These are phyloP conservation scores for Amphimallon solstitiale DNA, from an alignment of 2,888 invertebrate species.

Conservation along the genomic window DNA sequence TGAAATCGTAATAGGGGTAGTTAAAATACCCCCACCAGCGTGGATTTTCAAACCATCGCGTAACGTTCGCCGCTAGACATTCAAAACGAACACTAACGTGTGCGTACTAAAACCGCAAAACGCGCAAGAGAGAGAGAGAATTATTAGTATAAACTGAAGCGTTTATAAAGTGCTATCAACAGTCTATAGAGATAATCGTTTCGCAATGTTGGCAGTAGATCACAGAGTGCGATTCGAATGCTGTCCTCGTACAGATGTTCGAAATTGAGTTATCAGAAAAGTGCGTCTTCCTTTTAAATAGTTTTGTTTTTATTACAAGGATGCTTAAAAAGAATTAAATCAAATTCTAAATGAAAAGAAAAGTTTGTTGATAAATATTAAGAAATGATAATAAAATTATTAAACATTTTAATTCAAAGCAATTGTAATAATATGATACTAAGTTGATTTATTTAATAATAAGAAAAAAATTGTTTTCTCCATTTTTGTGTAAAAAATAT, in stretches of 20 bases:
- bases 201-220: constrained; percentile 20
- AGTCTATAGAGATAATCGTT: constrained; percentile 37
- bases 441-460: no score
- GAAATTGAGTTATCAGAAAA: not conserved
- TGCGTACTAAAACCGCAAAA: constrained; percentile 15
- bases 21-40: constrained; percentile 17
- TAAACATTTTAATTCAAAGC: no score
- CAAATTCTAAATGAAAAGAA: no score
- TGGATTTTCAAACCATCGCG: no score
- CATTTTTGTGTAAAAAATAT: constrained; percentile 13
- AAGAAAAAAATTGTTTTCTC: no score
- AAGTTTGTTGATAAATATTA: no score
- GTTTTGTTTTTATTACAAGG: no score
- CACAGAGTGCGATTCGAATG: not conserved
- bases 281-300: no score
- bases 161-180: constrained; percentile 42
- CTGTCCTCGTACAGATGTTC: not conserved
- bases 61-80: no score
- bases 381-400: no score
- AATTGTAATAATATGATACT: no score
- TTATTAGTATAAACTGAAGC: constrained; percentile 40
- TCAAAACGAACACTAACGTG: not conserved
- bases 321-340: no score
- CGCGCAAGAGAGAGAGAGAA: constrained; percentile 30
- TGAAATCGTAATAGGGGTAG: constrained; percentile 31